Evolutionary conservation across 1,140 invertebrate genomes (phyloP), one percentile per base, ranked within the genome.

Genomic region (Zaprionus nigranus): DNA sequence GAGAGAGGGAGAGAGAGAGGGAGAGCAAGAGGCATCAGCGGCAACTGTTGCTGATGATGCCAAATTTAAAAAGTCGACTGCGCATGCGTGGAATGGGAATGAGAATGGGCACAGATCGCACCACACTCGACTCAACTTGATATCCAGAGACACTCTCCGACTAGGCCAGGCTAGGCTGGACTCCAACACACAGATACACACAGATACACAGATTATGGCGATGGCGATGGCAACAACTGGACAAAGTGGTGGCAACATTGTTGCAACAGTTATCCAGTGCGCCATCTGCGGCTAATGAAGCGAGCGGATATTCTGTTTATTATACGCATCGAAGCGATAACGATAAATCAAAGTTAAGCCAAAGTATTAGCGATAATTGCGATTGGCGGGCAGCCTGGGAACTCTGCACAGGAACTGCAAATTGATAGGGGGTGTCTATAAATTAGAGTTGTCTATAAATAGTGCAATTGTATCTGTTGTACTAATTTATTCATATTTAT

Each of bases 11-110:
- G 40, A 2, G 46, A 49, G 46, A 22, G 20, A 12, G 46, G 12
- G 20, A 22, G 46, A 11, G 20, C 20, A 20, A 22, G 46, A 22
- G 20, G 22, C 1, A 51, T 20, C 3, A 24, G 57, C 60, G 46
- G 51, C 63, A 34, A 36, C 77, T 68, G 74, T 53, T 61, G 75
- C 64, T 73, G 73, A 78, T 81, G 83, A 87, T 78, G 84, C 84
- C 84, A 88, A 87, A 87, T 87, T 81, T 78, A 88, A 84, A 71
- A 79, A 88, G 84, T 83, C 81, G 83, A 83, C 73, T 86, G 80
- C 63, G 80, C 84, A 86, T 88, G 83, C 81, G 84, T 84, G 74
- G 83, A 87, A 87, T 87, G 67, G 83, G 70, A 88, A 88, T 84
- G 70, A 75, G 84, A 88, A 88, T 88, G 78, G 71, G 83, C 64